These are phyloP conservation scores for Equus quagga DNA, from an alignment of 2,113 vertebrate genomes.

Conservation along the genomic window DNA sequence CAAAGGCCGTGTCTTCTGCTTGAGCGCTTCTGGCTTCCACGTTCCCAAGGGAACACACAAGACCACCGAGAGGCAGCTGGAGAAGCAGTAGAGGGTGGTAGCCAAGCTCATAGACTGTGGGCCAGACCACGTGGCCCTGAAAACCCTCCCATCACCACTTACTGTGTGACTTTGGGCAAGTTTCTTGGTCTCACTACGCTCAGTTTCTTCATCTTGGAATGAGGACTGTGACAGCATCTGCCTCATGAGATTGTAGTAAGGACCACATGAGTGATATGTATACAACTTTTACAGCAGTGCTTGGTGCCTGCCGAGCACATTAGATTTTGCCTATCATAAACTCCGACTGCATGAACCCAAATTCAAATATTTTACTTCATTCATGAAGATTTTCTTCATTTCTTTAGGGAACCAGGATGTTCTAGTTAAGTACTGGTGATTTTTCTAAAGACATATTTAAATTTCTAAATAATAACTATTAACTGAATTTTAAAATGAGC, in stretches of 20 bases:
- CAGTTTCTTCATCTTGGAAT: not conserved
- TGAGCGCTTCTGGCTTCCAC: not conserved
- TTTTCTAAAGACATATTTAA: slow-evolving; percentile 34
- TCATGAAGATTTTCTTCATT: not conserved
- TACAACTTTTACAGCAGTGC: not conserved
- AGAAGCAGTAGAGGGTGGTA: not conserved
- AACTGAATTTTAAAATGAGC: not conserved
- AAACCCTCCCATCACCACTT: not conserved
- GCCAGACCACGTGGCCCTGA: accelerated
- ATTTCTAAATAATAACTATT: not conserved
- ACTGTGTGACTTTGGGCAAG: not conserved
- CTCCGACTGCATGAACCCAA: not conserved
- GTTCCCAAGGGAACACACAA: not conserved
- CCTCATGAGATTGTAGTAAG: not conserved
- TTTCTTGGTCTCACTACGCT: not conserved
- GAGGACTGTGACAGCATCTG: not conserved
- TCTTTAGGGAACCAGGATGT: not conserved
- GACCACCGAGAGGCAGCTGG: not conserved
- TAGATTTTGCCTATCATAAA: not conserved
- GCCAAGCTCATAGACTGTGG: not conserved
- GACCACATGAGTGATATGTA: not conserved
- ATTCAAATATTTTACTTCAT: not conserved
- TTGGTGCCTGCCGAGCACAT: not conserved
- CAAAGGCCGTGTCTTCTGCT: not conserved
- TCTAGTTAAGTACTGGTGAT: not conserved